phyloP scores from a whole-genome alignment of 2,888 invertebrate genomes.

The Conomelus anceps region DNA sequence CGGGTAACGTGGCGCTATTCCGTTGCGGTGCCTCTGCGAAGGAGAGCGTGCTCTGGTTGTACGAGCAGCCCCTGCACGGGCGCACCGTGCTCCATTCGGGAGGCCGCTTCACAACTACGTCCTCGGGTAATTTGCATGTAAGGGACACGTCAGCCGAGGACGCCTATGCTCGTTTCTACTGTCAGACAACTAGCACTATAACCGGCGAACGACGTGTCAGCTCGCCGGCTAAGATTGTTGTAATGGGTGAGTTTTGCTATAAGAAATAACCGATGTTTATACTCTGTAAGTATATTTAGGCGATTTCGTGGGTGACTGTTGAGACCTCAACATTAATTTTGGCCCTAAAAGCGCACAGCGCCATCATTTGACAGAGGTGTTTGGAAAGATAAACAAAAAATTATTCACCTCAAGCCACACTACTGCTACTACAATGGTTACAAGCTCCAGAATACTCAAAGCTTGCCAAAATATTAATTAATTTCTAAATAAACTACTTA shows the following conservation, averaged over 20 bases:
- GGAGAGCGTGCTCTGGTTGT: constrained; percentile 35
- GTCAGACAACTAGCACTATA: constrained; percentile 73
- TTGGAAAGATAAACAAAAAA: too few species aligned
- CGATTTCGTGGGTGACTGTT: too few species aligned
- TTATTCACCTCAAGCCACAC: too few species aligned
- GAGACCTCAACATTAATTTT: too few species aligned
- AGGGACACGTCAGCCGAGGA: constrained; percentile 66
- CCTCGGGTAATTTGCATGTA: constrained; percentile 65
- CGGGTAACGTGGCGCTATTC: constrained; percentile 39
- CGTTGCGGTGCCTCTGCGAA: constrained; percentile 32
- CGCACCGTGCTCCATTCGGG: constrained; percentile 30
- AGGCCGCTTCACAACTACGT: constrained; percentile 55
- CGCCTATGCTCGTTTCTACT: constrained; percentile 66
- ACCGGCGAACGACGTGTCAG: constrained; percentile 73
- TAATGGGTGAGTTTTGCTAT: constrained; percentile 53
- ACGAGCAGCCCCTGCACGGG: constrained; percentile 33
- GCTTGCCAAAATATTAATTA: too few species aligned
- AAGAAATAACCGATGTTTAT: not conserved
- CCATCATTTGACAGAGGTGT: too few species aligned
- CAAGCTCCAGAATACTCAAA: too few species aligned
- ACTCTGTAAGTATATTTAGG: too few species aligned
- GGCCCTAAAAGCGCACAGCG: too few species aligned
- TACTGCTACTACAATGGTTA: too few species aligned
- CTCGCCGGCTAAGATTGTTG: constrained; percentile 60
- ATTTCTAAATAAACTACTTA: too few species aligned